Conservation (phyloP, 2,797 vertebrate genomes). For the Sebastes wilsoni region DNA sequence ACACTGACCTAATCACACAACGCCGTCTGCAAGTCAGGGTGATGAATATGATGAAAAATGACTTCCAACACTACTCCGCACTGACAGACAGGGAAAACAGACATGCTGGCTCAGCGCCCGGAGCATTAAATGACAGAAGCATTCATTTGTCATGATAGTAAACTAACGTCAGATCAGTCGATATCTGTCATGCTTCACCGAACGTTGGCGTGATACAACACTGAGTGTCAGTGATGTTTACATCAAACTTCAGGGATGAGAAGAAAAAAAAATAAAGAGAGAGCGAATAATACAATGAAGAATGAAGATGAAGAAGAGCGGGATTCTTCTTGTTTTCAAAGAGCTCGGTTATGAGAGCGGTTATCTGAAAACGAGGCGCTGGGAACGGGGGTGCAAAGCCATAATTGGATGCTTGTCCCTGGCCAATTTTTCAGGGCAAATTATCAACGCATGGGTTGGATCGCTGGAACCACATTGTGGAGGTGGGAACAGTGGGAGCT, state of each 20-base stretch:
- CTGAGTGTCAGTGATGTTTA: slow-evolving; percentile 17
- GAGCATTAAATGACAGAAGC: slow-evolving; percentile 55
- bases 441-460: slow-evolving; percentile 75
- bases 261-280: not conserved
- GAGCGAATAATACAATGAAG: not conserved
- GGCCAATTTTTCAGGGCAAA: slow-evolving; percentile 74
- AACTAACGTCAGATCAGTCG: slow-evolving; percentile 59
- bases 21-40: slow-evolving; percentile 1
- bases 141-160: slow-evolving; percentile 55
- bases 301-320: slow-evolving; percentile 6
- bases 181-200: slow-evolving; percentile 50
- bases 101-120: slow-evolving; percentile 37
- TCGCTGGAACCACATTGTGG: slow-evolving; percentile 65
- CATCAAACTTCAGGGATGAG: not conserved
- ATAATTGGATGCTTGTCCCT: slow-evolving; percentile 74
- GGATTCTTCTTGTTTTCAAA: slow-evolving; percentile 55
- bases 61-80: slow-evolving; percentile 31
- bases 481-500: slow-evolving; percentile 76
- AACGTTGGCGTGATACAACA: not conserved
- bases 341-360: slow-evolving; percentile 56
- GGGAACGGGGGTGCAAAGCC: slow-evolving; percentile 70
- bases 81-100: slow-evolving; percentile 52
- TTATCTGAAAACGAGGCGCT: slow-evolving; percentile 64
- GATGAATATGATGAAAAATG: slow-evolving; percentile 45
- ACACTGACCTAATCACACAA: slow-evolving; percentile 38